Percentiles rank a stretch among this genome's conserved stretches.
phyloP scores from a whole-genome alignment of 1,140 invertebrate genomes.

The Ephestia elutella region DNA sequence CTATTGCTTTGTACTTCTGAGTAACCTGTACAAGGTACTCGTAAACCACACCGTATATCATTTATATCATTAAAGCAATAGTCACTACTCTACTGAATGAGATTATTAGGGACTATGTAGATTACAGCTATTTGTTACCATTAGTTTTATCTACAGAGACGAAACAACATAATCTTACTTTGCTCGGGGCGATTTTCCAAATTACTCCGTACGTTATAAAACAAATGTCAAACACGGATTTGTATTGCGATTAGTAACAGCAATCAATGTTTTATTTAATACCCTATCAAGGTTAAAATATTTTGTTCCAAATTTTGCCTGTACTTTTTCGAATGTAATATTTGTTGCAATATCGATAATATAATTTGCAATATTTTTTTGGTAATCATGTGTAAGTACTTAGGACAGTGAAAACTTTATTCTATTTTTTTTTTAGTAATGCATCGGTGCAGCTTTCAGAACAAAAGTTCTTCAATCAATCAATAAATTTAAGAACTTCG shows the following conservation, averaged over 20 bases:
- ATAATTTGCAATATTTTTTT: too few relatives aligned
- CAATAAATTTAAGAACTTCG: too few relatives aligned
- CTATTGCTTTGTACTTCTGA: too few relatives aligned
- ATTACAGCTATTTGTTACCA: conserved; percentile 6
- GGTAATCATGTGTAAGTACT: too few relatives aligned
- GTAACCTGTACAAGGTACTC: too few relatives aligned
- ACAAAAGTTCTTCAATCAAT: too few relatives aligned
- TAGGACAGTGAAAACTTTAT: too few relatives aligned
- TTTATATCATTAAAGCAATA: conserved; percentile 4
- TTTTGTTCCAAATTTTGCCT: too few relatives aligned
- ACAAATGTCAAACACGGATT: conserved; percentile 6
- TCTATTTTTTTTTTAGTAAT: too few relatives aligned
- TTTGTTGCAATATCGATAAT: too few relatives aligned
- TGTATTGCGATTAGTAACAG: conserved; percentile 1
- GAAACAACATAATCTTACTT: conserved; percentile 6
- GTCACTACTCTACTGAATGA: not conserved
- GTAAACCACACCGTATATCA: not conserved
- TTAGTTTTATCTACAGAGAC: not conserved
- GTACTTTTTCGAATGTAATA: too few relatives aligned
- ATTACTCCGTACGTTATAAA: not conserved
- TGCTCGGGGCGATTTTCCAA: not conserved
- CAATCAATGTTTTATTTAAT: not conserved
- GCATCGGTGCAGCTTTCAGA: too few relatives aligned
- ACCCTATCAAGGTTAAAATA: conserved; percentile 8
- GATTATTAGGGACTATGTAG: conserved; percentile 8